phyloP scores from a whole-genome alignment of 2,888 invertebrate species.

The Melipona beecheii region DNA sequence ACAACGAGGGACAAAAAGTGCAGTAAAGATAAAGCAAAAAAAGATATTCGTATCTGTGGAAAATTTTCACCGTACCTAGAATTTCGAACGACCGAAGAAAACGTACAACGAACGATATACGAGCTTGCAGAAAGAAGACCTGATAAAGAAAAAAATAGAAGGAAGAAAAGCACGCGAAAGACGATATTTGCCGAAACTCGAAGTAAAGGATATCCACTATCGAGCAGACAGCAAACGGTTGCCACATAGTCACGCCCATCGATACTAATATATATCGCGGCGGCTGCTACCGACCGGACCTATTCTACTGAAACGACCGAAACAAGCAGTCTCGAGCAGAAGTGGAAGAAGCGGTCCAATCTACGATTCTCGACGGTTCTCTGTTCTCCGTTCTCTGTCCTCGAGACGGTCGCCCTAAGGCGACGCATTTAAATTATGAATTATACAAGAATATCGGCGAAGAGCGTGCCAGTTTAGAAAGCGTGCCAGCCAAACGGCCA shows the following conservation, averaged over 20 bases:
- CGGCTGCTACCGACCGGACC: conserved; percentile 53
- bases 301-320: conserved; percentile 8
- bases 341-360: conserved; percentile 10
- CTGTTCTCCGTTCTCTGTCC: background rate
- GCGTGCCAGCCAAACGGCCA: conserved; percentile 9
- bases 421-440: conserved; percentile 42
- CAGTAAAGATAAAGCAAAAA: no score
- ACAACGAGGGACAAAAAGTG: no score
- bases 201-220: conserved; percentile 28
- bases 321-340: conserved; percentile 1
- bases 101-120: background rate
- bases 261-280: conserved; percentile 62
- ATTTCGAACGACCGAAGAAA: background rate
- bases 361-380: conserved; percentile 13
- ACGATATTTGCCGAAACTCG: conserved; percentile 13
- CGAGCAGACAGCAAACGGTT: conserved; percentile 56
- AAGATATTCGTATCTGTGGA: no score
- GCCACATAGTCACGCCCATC: conserved; percentile 60
- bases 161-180: background rate
- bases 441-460: conserved; percentile 33
- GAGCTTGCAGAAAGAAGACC: no score
- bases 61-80: no score
- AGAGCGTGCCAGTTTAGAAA: conserved; percentile 6
- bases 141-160: background rate
- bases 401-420: conserved; percentile 19